Conservation (phyloP, 2,797 vertebrate species). For the Threskiornis aethiopicus region DNA sequence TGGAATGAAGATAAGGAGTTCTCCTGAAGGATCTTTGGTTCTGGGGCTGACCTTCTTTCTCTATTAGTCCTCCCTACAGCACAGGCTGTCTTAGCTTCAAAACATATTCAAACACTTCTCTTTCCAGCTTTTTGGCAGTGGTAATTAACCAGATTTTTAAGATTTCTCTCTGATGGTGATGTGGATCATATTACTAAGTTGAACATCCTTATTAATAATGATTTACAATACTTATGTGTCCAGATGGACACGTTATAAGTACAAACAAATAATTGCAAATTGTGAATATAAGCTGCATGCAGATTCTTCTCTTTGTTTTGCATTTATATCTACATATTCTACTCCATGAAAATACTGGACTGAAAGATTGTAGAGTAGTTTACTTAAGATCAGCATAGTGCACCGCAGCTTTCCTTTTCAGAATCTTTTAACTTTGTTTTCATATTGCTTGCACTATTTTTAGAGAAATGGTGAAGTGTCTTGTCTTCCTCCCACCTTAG, state of each 20-base stretch:
- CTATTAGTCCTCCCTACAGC: not conserved
- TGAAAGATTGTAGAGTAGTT: not conserved
- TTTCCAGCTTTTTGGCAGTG: not conserved
- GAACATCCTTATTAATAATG: not conserved
- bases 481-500: not conserved
- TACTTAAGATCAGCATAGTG: not conserved
- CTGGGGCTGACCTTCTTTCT: not conserved
- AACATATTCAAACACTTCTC: not conserved
- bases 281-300: not conserved
- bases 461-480: not conserved
- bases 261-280: not conserved
- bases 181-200: not conserved
- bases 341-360: not conserved
- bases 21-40: conserved; percentile 14
- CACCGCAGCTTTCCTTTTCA: not conserved
- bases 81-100: not conserved
- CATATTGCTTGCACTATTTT: not conserved
- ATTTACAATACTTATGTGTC: not conserved
- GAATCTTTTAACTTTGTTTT: not conserved
- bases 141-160: conserved; percentile 8
- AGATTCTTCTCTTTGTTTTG: not conserved
- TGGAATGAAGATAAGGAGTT: not conserved
- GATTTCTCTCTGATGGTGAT: not conserved
- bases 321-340: not conserved
- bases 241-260: not conserved